phyloP scores from a whole-genome alignment of 2,888 invertebrate species.

The Dolichopus griseipennis region DNA sequence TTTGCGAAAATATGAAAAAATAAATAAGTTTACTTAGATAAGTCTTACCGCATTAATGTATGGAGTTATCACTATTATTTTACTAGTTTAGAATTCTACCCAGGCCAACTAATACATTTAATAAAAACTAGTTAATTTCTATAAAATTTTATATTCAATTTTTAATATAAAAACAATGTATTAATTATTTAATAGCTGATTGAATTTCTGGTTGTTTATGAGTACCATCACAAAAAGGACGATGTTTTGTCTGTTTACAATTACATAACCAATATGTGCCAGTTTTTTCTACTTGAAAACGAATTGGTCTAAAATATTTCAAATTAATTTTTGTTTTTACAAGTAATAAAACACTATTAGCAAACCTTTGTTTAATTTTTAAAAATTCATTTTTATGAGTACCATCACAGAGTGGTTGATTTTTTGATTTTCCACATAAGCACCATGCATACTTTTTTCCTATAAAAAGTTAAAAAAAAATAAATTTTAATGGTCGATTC shows the following conservation, averaged over 20 bases:
- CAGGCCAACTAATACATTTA: too few species aligned
- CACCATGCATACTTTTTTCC: constrained; percentile 86
- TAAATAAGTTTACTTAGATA: too few species aligned
- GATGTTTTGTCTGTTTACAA: constrained; percentile 87
- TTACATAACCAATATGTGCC: constrained; percentile 96
- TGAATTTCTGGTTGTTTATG: constrained; percentile 69
- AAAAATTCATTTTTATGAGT: constrained; percentile 71
- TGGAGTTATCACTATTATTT: too few species aligned
- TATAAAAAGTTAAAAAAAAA: constrained; percentile 24
- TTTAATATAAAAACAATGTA: too few species aligned
- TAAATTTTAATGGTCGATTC: constrained; percentile 24
- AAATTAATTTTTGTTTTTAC: background rate
- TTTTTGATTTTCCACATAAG: constrained; percentile 83
- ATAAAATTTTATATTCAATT: background rate
- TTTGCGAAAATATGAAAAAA: too few species aligned
- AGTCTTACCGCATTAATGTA: too few species aligned
- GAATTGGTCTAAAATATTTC: constrained; percentile 56
- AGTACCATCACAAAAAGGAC: constrained; percentile 96
- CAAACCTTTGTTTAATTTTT: constrained; percentile 61
- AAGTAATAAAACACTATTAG: background rate
- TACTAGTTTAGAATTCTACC: too few species aligned
- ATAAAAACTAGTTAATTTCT: too few species aligned
- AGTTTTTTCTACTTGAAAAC: constrained; percentile 74
- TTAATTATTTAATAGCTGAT: constrained; percentile 42
- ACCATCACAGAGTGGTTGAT: constrained; percentile 91